Base-by-base conservation (phyloP, 2,888 invertebrate species). In the Octonoba sinensis region DNA sequence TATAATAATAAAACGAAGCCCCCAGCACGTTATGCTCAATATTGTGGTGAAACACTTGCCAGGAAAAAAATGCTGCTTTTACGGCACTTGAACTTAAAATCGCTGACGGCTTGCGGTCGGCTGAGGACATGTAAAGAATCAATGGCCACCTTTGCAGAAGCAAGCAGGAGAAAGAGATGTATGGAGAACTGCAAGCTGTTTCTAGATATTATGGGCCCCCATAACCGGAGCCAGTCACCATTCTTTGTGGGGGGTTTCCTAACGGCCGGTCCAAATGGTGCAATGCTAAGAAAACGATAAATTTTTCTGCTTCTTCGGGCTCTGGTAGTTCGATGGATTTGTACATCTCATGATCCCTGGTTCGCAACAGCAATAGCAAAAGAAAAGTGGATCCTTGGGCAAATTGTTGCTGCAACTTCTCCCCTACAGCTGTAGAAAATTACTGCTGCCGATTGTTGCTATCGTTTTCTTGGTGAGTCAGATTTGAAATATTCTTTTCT, bases 271-370 rank as follows among this genome's bases (percentile, higher is more conserved):
- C 76, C 76, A 77, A 77, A 81, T 81, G 73, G 79, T 24, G 79
- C 73, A 62, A 81, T 62, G 73, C 73, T 67, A 81, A 81, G 73
- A 74, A 81, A 81, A 81, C 79, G 62, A 81, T 81, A 81, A 81
- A 81, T 81, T 81, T 73, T 81, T 73, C 69, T 66, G 54, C 77
- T 64, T 60, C 60, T 36, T n/a, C 59, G 59, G 67, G 60, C 64
- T 81, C 69, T 64, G 65, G 60, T 62, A 47, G 46, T 71, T 69
- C 67, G 66, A 81, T 81, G 73, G 79, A 69, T 54, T 66, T 60
- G 56, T 51, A 49, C 60, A 27, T 64, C 47, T 72, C 67, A 51
- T 66, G 72, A 79, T 79, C 71, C 72, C 60, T 51, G 66, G 47
- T 20, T 49, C 20, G 73, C 64, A 57, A 66, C 46, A 70, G 67